A percentile compares a stretch with the other conserved stretches of the same genome.
Evolutionary conservation across 2,797 vertebrate species (phyloP).

Genomic region (Masticophis lateralis): DNA sequence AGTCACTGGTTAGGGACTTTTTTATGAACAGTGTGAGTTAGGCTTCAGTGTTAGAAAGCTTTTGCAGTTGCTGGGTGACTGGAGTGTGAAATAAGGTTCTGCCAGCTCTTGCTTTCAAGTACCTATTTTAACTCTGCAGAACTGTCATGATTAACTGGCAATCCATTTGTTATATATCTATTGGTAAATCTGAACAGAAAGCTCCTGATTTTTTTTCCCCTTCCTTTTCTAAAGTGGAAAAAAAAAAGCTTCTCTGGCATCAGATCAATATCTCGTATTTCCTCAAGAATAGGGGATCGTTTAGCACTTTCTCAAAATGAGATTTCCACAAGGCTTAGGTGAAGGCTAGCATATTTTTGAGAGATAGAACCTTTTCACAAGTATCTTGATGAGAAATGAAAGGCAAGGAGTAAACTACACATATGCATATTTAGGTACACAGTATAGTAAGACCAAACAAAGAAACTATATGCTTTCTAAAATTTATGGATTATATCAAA

Average conservation of each 20-base stretch:
- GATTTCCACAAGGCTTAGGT: not conserved
- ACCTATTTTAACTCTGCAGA: constrained; percentile 38
- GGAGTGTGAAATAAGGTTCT: constrained; percentile 48
- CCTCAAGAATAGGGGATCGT: not conserved
- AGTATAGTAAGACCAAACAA: not conserved
- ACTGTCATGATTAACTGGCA: constrained; percentile 30
- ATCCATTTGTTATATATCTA: constrained; percentile 39
- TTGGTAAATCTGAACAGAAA: not conserved
- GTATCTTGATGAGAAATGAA: not conserved
- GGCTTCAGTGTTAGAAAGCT: constrained; percentile 12
- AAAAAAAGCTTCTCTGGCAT: not conserved
- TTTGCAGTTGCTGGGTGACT: constrained; percentile 17
- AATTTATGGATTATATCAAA: not conserved
- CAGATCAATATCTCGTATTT: not conserved
- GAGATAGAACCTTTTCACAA: not conserved
- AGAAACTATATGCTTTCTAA: not conserved
- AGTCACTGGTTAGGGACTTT: constrained; percentile 35
- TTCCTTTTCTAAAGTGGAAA: constrained; percentile 9
- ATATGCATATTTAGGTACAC: not conserved
- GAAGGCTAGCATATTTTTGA: not conserved
- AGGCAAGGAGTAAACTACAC: not conserved
- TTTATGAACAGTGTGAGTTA: constrained; percentile 12
- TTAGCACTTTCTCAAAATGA: not conserved
- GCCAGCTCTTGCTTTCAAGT: not conserved
- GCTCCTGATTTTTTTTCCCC: constrained; percentile 2